Base-by-base conservation (phyloP, 2,888 invertebrate species). In the Lycaena phlaeas region DNA sequence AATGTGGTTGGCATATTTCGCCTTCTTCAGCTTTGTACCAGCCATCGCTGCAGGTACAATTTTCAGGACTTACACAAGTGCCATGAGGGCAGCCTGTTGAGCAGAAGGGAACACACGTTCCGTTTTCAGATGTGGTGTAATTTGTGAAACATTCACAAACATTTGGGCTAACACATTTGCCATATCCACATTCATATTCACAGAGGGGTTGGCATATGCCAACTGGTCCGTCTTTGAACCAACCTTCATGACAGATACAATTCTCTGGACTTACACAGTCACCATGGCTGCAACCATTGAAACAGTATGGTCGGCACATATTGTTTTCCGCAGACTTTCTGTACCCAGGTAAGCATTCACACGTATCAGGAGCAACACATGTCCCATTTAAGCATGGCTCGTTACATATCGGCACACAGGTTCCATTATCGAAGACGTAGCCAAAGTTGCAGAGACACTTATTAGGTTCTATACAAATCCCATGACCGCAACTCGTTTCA, bases 371-470 rank as follows among this genome's bases (percentile, higher is more conserved):
- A 0, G 73, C 75, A 0, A 72, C 56, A 49, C 87, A 88, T 1
- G 49, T 52, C 2, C 85, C 86, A 53, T 88, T 86, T 1, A 68
- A 55, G 37, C 87, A 87, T 5, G 70, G 68, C 6, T 74, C 67
- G 0, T 57, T 50, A 45, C 88, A 87, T n/a, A 56, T 44, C 0
- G 68, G 64, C 40, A 56, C 52, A 25, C 71, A 71, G 0, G 50
- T 53, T 11, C 48, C 47, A 25, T 64, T 59, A 30, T 46, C 43
- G 2, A 36, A 43, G 12, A 11, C 38, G 38, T 61, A 71, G 1
- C 73, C 74, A 5, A 54, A 47, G 9, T 51, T 18, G 43, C 75
- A 76, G 4, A 51, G 42, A 42, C 76, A 76, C 1, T 38, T 46
- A 15, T 69, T 55, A 0, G 71, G 71, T 0, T 52, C 60, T 0